These are phyloP conservation scores for Melanostigma gelatinosum DNA, from an alignment of 2,113 vertebrate species.

Conservation along the genomic window DNA sequence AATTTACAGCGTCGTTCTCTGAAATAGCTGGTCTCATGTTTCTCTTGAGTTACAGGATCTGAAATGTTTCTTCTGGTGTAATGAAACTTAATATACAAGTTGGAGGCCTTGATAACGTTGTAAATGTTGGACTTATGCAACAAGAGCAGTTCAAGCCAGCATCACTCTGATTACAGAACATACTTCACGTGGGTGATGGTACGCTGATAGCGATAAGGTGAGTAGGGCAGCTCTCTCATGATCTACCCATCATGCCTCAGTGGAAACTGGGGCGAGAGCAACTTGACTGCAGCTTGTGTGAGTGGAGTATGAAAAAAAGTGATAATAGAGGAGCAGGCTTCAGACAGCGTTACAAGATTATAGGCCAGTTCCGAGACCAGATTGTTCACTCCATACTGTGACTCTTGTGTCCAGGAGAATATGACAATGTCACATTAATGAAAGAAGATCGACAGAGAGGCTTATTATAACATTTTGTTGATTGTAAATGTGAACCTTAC, in stretches of 20 bases:
- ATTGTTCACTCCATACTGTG: slow-evolving; percentile 23
- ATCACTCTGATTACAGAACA: slow-evolving; percentile 60
- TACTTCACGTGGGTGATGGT: neutral
- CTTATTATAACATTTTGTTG: slow-evolving; percentile 2
- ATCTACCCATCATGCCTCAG: slow-evolving; percentile 26
- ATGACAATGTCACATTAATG: slow-evolving; percentile 65
- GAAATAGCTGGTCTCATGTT: neutral
- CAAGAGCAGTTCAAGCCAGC: slow-evolving; percentile 62
- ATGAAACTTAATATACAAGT: slow-evolving; percentile 31
- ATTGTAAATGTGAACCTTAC: neutral
- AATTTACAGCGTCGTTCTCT: neutral
- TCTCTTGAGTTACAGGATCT: slow-evolving; percentile 41
- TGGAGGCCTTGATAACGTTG: slow-evolving; percentile 45
- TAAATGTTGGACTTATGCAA: slow-evolving; percentile 38
- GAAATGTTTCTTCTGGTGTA: slow-evolving; percentile 11
- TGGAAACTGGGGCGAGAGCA: slow-evolving; percentile 30
- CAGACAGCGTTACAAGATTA: slow-evolving; percentile 49
- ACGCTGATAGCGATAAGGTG: neutral
- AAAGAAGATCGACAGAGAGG: slow-evolving; percentile 43
- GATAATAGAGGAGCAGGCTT: slow-evolving; percentile 44
- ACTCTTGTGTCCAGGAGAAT: slow-evolving; percentile 41
- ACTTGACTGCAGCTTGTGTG: slow-evolving; percentile 11
- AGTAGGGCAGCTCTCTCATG: neutral
- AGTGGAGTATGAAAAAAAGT: neutral
- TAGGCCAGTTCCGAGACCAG: neutral